Percentiles rank a stretch among this genome's conserved stretches.
Evolutionary conservation across 2,888 invertebrate species (phyloP).

Genomic region (Microctonus hyperodae): DNA sequence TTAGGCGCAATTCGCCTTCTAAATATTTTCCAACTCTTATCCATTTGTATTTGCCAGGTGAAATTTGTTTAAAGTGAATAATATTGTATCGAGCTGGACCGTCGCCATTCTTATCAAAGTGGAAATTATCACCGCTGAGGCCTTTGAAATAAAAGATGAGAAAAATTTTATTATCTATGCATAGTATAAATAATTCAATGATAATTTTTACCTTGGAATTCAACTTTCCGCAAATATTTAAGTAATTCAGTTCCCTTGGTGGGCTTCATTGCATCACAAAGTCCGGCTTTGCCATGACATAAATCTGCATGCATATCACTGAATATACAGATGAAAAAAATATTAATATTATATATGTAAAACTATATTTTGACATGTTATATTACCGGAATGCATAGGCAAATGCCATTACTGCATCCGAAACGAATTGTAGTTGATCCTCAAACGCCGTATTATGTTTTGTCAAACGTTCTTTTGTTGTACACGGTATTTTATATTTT

Average conservation of each 20-base stretch:
- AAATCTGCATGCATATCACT: constrained; percentile 88
- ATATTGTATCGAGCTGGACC: constrained; percentile 96
- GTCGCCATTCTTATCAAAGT: constrained; percentile 89
- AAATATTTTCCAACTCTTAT: constrained; percentile 86
- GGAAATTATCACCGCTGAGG: constrained; percentile 87
- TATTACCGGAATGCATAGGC: constrained; percentile 84
- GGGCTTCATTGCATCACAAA: constrained; percentile 90
- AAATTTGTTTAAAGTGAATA: constrained; percentile 89
- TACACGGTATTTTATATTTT: constrained; percentile 75
- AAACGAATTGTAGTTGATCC: constrained; percentile 94
- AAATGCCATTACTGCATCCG: constrained; percentile 95
- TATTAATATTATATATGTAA: neutral
- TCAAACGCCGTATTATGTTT: constrained; percentile 85
- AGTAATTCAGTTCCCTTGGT: constrained; percentile 87
- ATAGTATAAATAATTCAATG: too few species aligned
- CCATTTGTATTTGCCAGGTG: constrained; percentile 80
- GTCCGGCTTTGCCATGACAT: constrained; percentile 77
- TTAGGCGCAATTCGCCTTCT: constrained; percentile 80
- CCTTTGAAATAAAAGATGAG: constrained; percentile 70
- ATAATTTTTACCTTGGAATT: constrained; percentile 78
- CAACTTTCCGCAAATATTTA: constrained; percentile 82
- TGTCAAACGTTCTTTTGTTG: constrained; percentile 78
- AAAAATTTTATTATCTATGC: too few species aligned
- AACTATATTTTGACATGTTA: too few species aligned
- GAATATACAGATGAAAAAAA: too few species aligned